These are phyloP conservation scores for Gymnarchus niloticus DNA, from an alignment of 2,113 vertebrate genomes.

Conservation along the genomic window DNA sequence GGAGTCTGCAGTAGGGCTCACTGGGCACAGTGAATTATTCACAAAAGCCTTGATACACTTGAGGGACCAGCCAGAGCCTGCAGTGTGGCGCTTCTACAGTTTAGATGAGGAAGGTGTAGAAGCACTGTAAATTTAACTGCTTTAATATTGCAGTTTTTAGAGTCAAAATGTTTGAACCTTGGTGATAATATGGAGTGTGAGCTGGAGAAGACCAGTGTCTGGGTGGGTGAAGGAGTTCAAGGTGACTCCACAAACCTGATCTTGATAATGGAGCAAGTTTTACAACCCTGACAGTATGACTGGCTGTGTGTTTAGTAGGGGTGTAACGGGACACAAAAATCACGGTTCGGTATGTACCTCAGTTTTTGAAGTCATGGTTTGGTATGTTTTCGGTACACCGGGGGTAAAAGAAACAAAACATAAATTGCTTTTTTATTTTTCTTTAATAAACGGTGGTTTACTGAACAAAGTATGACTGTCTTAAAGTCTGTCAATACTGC, in stretches of 20 bases:
- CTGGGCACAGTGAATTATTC: constrained; percentile 13
- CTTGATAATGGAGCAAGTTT: neutral
- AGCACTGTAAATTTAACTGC: neutral
- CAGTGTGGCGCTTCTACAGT: neutral
- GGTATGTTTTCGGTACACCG: no score
- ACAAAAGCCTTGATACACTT: neutral
- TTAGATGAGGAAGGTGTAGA: neutral
- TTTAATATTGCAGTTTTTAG: neutral
- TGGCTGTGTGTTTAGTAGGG: no score
- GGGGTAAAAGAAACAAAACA: no score
- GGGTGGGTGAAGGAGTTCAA: neutral
- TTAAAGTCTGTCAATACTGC: no score
- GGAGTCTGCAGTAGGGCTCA: neutral
- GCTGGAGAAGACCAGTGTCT: neutral
- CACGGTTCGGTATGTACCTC: no score
- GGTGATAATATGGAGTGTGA: neutral
- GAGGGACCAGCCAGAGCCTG: neutral
- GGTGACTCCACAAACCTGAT: neutral
- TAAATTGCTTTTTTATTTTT: no score
- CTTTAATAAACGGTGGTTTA: no score
- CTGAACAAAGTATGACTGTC: no score
- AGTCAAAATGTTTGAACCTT: neutral
- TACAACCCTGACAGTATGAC: neutral
- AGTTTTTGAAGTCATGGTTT: no score
- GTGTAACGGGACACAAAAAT: no score